Percentiles rank a stretch among this genome's conserved stretches.
Conservation (phyloP, 2,888 invertebrate species). For the Globia sparganii region DNA sequence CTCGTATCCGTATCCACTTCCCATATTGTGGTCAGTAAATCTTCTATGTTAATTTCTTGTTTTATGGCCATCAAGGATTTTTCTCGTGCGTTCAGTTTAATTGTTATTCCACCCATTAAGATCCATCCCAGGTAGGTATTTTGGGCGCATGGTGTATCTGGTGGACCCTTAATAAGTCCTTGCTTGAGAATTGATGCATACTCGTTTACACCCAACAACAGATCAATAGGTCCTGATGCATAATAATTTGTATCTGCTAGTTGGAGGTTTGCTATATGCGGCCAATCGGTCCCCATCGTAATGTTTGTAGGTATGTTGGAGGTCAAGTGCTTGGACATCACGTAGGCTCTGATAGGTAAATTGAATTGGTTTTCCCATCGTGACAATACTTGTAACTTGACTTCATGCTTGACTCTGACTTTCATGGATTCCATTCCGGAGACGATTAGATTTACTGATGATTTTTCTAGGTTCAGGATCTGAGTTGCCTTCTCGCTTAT, state of each 20-base stretch:
- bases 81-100: neutral
- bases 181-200: neutral
- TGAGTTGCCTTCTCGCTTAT: too few species aligned
- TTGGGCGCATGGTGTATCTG: neutral
- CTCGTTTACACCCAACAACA: conserved; percentile 1
- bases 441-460: conserved; percentile 38
- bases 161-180: neutral
- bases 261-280: neutral
- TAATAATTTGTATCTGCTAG: conserved; percentile 4
- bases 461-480: neutral
- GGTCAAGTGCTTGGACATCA: neutral
- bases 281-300: too few species aligned
- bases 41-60: too few species aligned
- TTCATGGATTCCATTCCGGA: conserved; percentile 49
- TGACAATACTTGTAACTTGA: conserved; percentile 35
- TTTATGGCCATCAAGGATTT: too few species aligned
- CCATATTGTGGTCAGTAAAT: too few species aligned
- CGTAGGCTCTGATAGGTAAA: neutral
- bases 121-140: neutral
- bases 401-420: conserved; percentile 48
- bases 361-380: conserved; percentile 22
- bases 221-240: neutral
- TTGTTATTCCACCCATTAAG: neutral
- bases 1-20: too few species aligned
- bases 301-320: neutral